phyloP scores from a whole-genome alignment of 2,797 vertebrate genomes.

The Dipus sagitta region DNA sequence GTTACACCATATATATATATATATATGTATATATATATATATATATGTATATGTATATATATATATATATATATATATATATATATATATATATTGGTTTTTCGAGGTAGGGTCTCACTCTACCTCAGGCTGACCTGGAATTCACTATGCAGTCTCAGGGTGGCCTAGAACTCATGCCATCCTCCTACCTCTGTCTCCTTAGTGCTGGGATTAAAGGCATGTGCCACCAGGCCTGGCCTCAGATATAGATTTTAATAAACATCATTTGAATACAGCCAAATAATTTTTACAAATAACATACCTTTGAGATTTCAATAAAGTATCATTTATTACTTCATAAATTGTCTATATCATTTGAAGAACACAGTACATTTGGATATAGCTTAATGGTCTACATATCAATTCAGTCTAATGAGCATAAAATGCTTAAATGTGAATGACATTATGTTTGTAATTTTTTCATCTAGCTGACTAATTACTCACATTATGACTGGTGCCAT shows the following conservation, averaged over 20 bases:
- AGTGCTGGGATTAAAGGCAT: too few species aligned
- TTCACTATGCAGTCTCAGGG: too few species aligned
- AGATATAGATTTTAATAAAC: slow-evolving; percentile 81
- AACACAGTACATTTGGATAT: slow-evolving; percentile 78
- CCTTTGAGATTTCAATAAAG: slow-evolving; percentile 82
- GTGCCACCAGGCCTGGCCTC: background rate
- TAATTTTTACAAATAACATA: slow-evolving; percentile 82
- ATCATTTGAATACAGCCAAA: slow-evolving; percentile 78
- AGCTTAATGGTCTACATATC: slow-evolving; percentile 86
- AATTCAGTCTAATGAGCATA: slow-evolving; percentile 85
- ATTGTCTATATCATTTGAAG: slow-evolving; percentile 76
- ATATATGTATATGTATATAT: too few species aligned
- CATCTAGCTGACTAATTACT: slow-evolving; percentile 66
- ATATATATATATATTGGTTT: too few species aligned
- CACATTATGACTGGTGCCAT: slow-evolving; percentile 80
- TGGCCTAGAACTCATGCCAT: too few species aligned
- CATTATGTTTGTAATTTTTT: slow-evolving; percentile 86
- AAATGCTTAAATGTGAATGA: slow-evolving; percentile 86
- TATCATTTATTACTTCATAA: slow-evolving; percentile 74
- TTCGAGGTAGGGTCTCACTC: too few species aligned
- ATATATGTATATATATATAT: too few species aligned
- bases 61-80: slow-evolving; percentile 37
- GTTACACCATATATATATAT: too few species aligned
- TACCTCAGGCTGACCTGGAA: too few species aligned
- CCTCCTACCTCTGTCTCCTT: too few species aligned